phyloP scores from a whole-genome alignment of 2,888 invertebrate genomes.

The Merodon equestris region DNA sequence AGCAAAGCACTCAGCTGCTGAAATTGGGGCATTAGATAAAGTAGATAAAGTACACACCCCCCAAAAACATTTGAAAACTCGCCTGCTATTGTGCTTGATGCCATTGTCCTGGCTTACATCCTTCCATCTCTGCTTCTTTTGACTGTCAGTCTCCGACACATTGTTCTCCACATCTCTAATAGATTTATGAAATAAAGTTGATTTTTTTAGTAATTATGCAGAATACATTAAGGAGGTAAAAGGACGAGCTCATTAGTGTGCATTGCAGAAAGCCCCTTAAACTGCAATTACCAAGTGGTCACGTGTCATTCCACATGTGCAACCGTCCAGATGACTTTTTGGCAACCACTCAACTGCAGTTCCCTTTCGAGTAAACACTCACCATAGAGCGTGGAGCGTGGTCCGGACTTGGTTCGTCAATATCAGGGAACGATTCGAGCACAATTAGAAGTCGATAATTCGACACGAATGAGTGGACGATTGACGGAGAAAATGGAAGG shows the following conservation, averaged over 20 bases:
- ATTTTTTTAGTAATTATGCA: too few relatives aligned
- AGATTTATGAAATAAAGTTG: slow-evolving; percentile 56
- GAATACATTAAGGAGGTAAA: too few relatives aligned
- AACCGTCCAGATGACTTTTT: slow-evolving; percentile 11
- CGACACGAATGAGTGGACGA: not conserved
- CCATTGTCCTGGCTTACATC: not conserved
- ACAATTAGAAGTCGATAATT: slow-evolving; percentile 43
- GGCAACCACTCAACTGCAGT: slow-evolving; percentile 21
- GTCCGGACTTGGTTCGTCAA: too few relatives aligned
- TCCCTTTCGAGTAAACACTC: too few relatives aligned
- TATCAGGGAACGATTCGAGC: slow-evolving; percentile 28
- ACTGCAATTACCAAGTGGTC: slow-evolving; percentile 48
- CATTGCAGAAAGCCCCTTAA: not conserved
- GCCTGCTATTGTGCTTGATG: slow-evolving; percentile 5
- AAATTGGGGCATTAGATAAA: slow-evolving; percentile 35
- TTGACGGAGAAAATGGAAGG: not conserved
- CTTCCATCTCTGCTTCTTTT: slow-evolving; percentile 10
- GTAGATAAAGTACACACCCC: slow-evolving; percentile 5
- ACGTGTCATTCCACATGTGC: slow-evolving; percentile 54
- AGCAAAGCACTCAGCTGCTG: slow-evolving; percentile 24
- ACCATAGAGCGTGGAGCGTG: too few relatives aligned
- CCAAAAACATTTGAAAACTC: slow-evolving; percentile 21
- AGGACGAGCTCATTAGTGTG: slow-evolving; percentile 10
- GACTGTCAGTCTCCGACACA: not conserved
- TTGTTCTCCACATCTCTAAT: slow-evolving; percentile 7